Evolutionary conservation across 2,797 vertebrate genomes (phyloP).

Genomic region (Huso huso): DNA sequence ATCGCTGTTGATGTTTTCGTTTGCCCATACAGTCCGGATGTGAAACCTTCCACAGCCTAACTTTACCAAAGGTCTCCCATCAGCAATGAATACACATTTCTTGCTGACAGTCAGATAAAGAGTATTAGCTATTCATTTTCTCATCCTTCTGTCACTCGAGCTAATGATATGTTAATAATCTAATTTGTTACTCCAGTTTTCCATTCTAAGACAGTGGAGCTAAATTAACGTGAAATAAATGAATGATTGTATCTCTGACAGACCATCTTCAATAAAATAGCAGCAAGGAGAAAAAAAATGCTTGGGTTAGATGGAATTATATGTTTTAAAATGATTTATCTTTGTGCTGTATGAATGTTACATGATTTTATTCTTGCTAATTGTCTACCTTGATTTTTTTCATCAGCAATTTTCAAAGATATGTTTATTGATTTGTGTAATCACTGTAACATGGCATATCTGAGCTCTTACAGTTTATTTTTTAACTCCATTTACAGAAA

Average conservation of each 20-base stretch:
- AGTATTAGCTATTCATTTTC: too few species aligned
- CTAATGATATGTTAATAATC: conserved; percentile 34
- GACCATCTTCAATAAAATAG: neutral
- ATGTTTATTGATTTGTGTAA: too few species aligned
- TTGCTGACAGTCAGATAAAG: conserved; percentile 47
- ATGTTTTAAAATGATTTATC: too few species aligned
- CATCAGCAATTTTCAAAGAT: too few species aligned
- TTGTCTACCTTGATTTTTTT: too few species aligned
- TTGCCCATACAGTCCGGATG: conserved; percentile 51
- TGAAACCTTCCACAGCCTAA: conserved; percentile 55
- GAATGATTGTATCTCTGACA: conserved; percentile 5
- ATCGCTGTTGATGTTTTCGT: conserved; percentile 49
- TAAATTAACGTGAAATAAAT: neutral
- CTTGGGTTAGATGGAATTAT: too few species aligned
- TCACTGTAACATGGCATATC: too few species aligned
- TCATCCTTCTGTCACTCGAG: conserved; percentile 28
- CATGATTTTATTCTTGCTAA: too few species aligned
- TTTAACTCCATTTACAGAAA: too few species aligned
- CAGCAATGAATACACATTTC: conserved; percentile 66
- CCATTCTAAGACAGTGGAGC: neutral
- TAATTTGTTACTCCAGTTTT: neutral
- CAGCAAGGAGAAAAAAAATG: neutral
- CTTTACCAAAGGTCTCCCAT: conserved; percentile 56
- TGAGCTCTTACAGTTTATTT: too few species aligned
- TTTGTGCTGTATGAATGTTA: too few species aligned